Base-by-base conservation (phyloP, 2,797 vertebrate genomes). In the Acrossocheilus wenchowensis region DNA sequence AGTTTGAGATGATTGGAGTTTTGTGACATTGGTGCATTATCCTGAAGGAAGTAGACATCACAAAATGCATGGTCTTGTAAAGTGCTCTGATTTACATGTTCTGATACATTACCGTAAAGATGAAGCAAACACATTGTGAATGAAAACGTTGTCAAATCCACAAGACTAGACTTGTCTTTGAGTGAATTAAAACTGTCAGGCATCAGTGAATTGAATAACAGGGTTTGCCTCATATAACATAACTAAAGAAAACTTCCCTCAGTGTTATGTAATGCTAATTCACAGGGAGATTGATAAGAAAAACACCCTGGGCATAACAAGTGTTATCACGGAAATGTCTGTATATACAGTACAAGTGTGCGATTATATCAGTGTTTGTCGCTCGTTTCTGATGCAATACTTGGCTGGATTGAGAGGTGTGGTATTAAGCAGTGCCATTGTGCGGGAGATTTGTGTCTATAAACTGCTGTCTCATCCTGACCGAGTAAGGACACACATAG, bases 371-470 rank as follows among this genome's bases (percentile, higher is more conserved):
- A 26, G 69, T 83, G 54, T 78, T 41, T 78, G 57, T 73, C 34
- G 60, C 26, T 11, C 17, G 8, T 62, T 81, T 81, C 86, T 92
- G 86, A 92, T 87, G 90, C 74, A 91, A 92, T 66, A 86, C 54
- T 15, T 21, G 52, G 75, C 77, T 77, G 71, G 74, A 75, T 89
- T 91, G 87, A 73, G 79, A 68, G 71, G n/a, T 14, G 10, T 14
- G 81, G 75, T 52, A 54, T 21, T 43, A 77, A 36, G 54, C 82
- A 57, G 57, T 60, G 78, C 71, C 41, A 78, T 87, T 86, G 82
- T 89, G 71, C 34, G 7, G 66, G 23, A 43, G 75, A 68, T 54
- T 74, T 52, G 66, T 81, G 69, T 6, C n/a, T 15, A 23, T 30
- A 85, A 82, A 73, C 50, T 80, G 87, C 87, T 86, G 69, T 71